Evolutionary conservation across 2,888 invertebrate genomes (phyloP).

Genomic region (Epinotia demarniana): DNA sequence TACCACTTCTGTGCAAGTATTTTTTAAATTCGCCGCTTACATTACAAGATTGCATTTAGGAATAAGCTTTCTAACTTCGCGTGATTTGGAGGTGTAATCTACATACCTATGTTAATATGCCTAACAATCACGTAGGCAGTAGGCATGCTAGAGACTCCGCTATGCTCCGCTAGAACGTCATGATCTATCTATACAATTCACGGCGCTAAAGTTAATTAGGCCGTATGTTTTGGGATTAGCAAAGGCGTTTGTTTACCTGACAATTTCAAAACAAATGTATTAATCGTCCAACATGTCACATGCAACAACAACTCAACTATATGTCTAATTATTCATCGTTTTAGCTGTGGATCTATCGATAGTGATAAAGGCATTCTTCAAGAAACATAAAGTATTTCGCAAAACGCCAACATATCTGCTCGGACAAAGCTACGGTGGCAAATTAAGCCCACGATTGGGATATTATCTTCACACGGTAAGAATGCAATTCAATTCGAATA

Average conservation of each 20-base stretch:
- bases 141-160: background rate
- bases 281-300: too few species aligned
- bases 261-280: background rate
- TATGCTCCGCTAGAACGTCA: background rate
- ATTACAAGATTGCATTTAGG: background rate
- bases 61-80: background rate
- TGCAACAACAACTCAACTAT: too few species aligned
- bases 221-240: background rate
- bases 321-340: background rate
- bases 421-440: conserved; percentile 96
- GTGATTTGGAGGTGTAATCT: background rate
- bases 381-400: conserved; percentile 87
- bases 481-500: background rate
- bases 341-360: conserved; percentile 89
- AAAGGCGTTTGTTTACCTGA: background rate
- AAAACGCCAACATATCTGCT: conserved; percentile 91
- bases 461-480: conserved; percentile 70
- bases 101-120: background rate
- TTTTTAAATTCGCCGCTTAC: background rate
- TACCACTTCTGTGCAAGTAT: background rate
- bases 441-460: conserved; percentile 87
- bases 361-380: conserved; percentile 88
- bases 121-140: background rate
- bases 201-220: background rate
- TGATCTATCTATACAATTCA: background rate